Base-by-base conservation (phyloP, 2,888 invertebrate genomes). In the Chalcosyrphus nemorum region DNA sequence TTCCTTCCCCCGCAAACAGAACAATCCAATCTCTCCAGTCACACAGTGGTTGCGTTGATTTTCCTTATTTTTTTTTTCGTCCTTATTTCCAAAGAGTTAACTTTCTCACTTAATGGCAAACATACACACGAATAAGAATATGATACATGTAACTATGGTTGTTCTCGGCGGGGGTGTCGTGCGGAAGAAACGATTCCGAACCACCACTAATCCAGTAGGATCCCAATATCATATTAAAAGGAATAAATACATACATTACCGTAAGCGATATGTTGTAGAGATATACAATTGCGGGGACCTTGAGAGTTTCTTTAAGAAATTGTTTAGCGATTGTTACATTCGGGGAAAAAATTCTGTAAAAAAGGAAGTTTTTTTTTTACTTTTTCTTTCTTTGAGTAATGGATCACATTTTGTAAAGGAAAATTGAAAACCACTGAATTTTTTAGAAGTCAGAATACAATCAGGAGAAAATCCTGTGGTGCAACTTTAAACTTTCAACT, bases 201-300 rank as follows among this genome's bases (percentile, higher is more conserved):
- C 21, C 50, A 17, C 21, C 50, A 50, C 32, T 35, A 65, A 65
- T 65, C 50, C 63, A 65, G 21, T 29, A n/a, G 63, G 32, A 47
- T 32, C 19, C 19, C 19, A 63, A 45, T 32, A 32, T 47, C 29
- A 63, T 19, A 63, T 63, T 63, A 63, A 45, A 63, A 29, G 61
- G 61, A 63, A 27, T 47, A 63, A 63, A 63, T 29, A 45, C n/a
- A 63, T 11, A 5, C 45, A 43, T 21, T 35, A 35, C 35, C 21
- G 50, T 35, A 35, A 65, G 21, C 50, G 63, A 47, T 50, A 47
- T 35, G 63, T 21, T 29, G 9, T 29, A 11, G 9, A 54, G 15
- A 54, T 54, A 29, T 17, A 52, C n/a, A 52, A 13, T 27, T 6
- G 13, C 17, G 13, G 17, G 2, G 9, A 11, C 29, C 29, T 54